Conservation (phyloP, 1,140 invertebrate genomes). For the Cardiocondyla obscurior region DNA sequence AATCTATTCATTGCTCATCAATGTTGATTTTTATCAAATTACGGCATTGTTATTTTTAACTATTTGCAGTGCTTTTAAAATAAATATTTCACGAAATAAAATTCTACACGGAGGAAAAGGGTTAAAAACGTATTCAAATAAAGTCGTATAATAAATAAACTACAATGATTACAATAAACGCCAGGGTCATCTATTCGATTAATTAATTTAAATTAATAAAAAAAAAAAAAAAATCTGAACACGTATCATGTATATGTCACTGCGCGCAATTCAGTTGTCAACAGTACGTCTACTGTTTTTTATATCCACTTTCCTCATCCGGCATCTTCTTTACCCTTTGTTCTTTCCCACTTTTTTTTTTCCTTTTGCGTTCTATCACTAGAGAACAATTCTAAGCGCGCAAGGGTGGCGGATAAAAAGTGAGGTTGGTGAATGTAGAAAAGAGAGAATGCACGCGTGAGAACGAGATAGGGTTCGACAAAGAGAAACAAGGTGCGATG, state of each 20-base stretch:
- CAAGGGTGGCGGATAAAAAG: conserved; percentile 36
- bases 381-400: conserved; percentile 38
- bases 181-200: background rate
- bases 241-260: conserved; percentile 69
- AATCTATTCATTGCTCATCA: too few species aligned
- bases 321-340: conserved; percentile 29
- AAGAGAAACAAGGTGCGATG: conserved; percentile 18
- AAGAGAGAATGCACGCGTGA: background rate
- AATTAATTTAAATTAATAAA: background rate
- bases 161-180: background rate
- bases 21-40: background rate
- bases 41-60: background rate
- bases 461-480: conserved; percentile 35
- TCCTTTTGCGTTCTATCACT: conserved; percentile 36
- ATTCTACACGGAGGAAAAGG: background rate
- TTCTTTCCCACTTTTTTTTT: conserved; percentile 35
- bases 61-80: background rate
- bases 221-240: conserved; percentile 69
- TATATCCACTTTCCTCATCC: conserved; percentile 33
- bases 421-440: background rate
- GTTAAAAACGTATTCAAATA: background rate
- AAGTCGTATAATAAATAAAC: background rate
- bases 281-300: conserved; percentile 35
- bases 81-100: background rate
- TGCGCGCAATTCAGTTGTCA: conserved; percentile 70